Evolutionary conservation across 2,888 invertebrate species (phyloP).

Genomic region (Archips crataeganus): DNA sequence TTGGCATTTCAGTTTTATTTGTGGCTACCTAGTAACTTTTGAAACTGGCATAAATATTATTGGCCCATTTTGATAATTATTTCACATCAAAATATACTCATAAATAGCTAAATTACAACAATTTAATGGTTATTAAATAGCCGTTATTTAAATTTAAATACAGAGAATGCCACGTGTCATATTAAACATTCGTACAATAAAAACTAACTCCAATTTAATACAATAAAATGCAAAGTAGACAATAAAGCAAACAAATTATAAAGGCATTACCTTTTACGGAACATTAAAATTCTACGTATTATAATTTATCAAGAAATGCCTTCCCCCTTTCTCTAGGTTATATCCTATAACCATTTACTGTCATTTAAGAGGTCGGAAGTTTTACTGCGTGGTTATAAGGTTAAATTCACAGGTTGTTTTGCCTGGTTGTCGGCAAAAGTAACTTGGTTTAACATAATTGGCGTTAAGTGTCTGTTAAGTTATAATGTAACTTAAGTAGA

Average conservation of each 20-base stretch:
- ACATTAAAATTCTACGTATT: constrained; percentile 74
- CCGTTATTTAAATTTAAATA: constrained; percentile 32
- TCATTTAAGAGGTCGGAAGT: constrained; percentile 6
- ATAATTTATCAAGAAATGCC: constrained; percentile 77
- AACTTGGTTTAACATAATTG: constrained; percentile 67
- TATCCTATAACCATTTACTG: constrained; percentile 17
- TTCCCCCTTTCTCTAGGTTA: constrained; percentile 68
- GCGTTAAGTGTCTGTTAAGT: constrained; percentile 81
- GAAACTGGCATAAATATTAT: background rate
- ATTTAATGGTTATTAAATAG: constrained; percentile 38
- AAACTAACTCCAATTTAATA: constrained; percentile 73
- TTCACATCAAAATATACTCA: background rate
- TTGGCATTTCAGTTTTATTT: background rate
- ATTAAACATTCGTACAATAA: constrained; percentile 42
- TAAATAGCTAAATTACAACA: constrained; percentile 21
- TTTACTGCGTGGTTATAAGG: constrained; percentile 50
- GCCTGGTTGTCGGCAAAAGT: constrained; percentile 42
- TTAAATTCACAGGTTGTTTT: constrained; percentile 42
- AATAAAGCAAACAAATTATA: constrained; percentile 84
- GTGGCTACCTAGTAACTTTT: background rate
- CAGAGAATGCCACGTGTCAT: constrained; percentile 43
- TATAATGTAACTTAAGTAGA: constrained; percentile 80
- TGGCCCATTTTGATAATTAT: background rate
- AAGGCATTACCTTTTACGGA: constrained; percentile 72
- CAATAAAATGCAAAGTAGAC: constrained; percentile 78